phyloP scores from a whole-genome alignment of 2,797 vertebrate genomes.

The Myripristis jacobus region DNA sequence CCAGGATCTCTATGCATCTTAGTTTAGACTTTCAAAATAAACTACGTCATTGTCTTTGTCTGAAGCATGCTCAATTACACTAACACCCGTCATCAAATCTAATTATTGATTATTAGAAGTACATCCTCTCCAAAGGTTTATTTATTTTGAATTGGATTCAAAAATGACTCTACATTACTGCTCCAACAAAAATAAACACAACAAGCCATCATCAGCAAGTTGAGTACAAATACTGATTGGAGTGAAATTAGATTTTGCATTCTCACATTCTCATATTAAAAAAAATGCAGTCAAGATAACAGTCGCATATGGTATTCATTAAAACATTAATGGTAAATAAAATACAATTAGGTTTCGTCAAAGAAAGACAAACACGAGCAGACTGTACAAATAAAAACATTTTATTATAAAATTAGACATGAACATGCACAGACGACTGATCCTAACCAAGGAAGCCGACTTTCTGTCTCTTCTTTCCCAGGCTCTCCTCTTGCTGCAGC shows the following conservation, averaged over 20 bases:
- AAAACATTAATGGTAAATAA: background rate
- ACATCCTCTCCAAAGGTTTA: background rate
- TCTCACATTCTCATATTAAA: background rate
- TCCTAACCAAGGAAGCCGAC: conserved; percentile 83
- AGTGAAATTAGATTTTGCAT: background rate
- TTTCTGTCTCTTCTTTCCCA: conserved; percentile 86
- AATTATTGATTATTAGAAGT: background rate
- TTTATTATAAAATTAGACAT: conserved; percentile 75
- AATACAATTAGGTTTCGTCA: background rate
- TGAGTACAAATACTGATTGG: background rate
- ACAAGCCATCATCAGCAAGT: background rate
- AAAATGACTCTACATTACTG: background rate
- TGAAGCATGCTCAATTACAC: background rate
- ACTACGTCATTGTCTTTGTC: background rate
- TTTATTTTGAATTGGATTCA: background rate
- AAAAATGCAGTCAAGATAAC: background rate
- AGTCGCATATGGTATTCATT: background rate
- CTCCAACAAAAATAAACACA: background rate
- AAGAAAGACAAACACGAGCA: conserved; percentile 23
- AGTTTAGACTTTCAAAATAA: background rate
- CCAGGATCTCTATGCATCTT: background rate
- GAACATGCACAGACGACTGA: conserved; percentile 14
- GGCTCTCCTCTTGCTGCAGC: conserved; percentile 90
- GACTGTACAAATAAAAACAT: conserved; percentile 16
- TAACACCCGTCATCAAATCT: background rate